Percentiles rank a stretch among this genome's conserved stretches.
Evolutionary conservation across 37 sponge, comb jelly and placozoan genomes (phyloP).

Genomic region (Hormiphora californensis): DNA sequence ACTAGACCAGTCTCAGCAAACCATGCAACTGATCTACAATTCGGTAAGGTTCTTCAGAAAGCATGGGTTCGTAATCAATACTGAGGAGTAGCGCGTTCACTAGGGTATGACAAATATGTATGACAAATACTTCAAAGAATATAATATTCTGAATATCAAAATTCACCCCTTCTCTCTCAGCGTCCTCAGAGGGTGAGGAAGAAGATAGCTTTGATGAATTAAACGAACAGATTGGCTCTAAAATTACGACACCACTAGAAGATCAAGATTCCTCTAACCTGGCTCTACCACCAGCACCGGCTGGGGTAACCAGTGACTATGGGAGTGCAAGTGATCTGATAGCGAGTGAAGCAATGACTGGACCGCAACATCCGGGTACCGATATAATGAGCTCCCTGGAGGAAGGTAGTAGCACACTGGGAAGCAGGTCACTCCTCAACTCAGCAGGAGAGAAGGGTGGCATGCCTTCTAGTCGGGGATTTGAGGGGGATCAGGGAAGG

Average conservation of each 20-base stretch:
- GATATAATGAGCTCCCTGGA: constrained; percentile 29
- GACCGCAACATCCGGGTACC: constrained; percentile 7
- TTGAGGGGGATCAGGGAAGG: no score
- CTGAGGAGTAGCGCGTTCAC: background rate
- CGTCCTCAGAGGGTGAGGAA: background rate
- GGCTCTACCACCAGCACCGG: no score
- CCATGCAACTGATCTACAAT: constrained; percentile 16
- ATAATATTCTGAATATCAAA: background rate
- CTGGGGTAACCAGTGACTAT: constrained; percentile 35
- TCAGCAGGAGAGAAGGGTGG: no score
- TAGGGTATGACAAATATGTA: background rate
- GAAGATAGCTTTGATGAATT: constrained; percentile 24
- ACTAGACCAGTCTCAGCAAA: constrained; percentile 4
- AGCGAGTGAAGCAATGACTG: background rate
- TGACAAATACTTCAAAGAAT: background rate
- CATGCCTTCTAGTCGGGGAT: no score
- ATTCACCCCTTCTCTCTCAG: background rate
- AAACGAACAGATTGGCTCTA: constrained; percentile 42
- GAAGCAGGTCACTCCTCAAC: constrained; percentile 1
- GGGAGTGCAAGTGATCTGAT: constrained; percentile 52
- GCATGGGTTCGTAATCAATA: no score
- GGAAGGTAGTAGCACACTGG: background rate
- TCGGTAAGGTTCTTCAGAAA: no score
- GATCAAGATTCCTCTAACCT: background rate
- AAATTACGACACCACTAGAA: background rate